These are phyloP conservation scores for Drosophila pachea DNA, from an alignment of 1,140 invertebrate genomes.

Conservation along the genomic window DNA sequence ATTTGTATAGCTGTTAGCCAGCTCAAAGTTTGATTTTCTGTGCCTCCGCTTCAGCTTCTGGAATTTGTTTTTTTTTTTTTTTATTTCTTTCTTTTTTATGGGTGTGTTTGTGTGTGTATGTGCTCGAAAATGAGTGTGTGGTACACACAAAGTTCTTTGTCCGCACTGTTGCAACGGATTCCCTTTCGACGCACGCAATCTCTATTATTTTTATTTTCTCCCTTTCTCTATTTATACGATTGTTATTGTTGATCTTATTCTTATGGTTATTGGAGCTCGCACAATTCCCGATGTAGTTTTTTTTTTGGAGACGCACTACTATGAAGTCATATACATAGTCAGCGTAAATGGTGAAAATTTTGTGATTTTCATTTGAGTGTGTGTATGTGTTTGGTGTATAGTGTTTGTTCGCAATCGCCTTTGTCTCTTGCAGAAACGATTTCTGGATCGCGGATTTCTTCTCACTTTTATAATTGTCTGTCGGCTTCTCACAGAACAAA, in stretches of 20 bases:
- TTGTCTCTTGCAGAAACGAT: slow-evolving; percentile 34
- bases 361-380: slow-evolving; percentile 42
- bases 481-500: not conserved
- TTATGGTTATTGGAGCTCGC: not conserved
- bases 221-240: not conserved
- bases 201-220: not conserved
- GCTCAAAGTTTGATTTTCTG: slow-evolving; percentile 56
- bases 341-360: slow-evolving; percentile 42
- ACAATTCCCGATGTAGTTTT: not conserved
- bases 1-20: slow-evolving; percentile 30
- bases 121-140: slow-evolving; percentile 7
- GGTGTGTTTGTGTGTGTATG: slow-evolving; percentile 15
- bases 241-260: slow-evolving; percentile 6
- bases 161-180: slow-evolving; percentile 23
- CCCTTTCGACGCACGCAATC: slow-evolving; percentile 9
- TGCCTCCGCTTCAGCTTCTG: slow-evolving; percentile 7
- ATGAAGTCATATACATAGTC: slow-evolving; percentile 23
- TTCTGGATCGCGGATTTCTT: slow-evolving; percentile 14
- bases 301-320: slow-evolving; percentile 5
- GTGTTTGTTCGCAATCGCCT: slow-evolving; percentile 33
- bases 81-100: too few species aligned
- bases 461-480: slow-evolving; percentile 1
- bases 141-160: slow-evolving; percentile 33
- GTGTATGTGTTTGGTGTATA: slow-evolving; percentile 10
- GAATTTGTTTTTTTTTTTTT: too few species aligned